Percentiles rank a stretch among this genome's conserved stretches.
Evolutionary conservation across 2,113 vertebrate genomes (phyloP).

Genomic region (Lutjanus erythropterus): DNA sequence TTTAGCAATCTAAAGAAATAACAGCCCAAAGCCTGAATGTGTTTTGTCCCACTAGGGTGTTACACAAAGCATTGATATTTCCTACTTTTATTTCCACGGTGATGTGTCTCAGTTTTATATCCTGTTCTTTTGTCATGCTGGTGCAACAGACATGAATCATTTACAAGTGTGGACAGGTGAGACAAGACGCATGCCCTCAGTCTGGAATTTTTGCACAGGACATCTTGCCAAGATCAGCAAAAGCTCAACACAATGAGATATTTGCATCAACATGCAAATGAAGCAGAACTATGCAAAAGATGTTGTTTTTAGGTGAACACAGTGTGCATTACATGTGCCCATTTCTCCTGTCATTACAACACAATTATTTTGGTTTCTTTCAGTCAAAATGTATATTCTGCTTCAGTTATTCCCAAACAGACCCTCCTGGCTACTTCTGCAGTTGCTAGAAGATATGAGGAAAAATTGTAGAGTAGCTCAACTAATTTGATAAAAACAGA

Average conservation of each 20-base stretch:
- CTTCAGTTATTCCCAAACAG: not conserved
- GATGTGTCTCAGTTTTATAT: constrained; percentile 8
- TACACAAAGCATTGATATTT: not conserved
- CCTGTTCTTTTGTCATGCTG: constrained; percentile 9
- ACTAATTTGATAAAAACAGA: not conserved
- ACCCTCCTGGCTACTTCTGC: not conserved
- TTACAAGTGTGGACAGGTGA: constrained; percentile 63
- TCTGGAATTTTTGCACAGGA: constrained; percentile 33
- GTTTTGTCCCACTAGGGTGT: constrained; percentile 28
- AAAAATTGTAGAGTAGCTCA: not conserved
- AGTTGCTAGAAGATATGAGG: not conserved
- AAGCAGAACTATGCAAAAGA: constrained; percentile 27
- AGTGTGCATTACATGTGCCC: not conserved
- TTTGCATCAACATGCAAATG: constrained; percentile 63
- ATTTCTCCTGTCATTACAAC: not conserved
- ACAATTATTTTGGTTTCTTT: not conserved
- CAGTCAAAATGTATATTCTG: not conserved
- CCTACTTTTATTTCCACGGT: constrained; percentile 22
- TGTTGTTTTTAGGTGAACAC: constrained; percentile 4
- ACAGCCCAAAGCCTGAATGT: not conserved
- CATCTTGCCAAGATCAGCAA: constrained; percentile 3
- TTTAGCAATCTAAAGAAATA: not conserved
- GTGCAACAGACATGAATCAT: constrained; percentile 56
- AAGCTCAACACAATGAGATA: not conserved
- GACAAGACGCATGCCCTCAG: not conserved